Percentiles rank a stretch among this genome's conserved stretches.
Conservation (phyloP, 2,797 vertebrate species). For the Pachyuromys duprasi region DNA sequence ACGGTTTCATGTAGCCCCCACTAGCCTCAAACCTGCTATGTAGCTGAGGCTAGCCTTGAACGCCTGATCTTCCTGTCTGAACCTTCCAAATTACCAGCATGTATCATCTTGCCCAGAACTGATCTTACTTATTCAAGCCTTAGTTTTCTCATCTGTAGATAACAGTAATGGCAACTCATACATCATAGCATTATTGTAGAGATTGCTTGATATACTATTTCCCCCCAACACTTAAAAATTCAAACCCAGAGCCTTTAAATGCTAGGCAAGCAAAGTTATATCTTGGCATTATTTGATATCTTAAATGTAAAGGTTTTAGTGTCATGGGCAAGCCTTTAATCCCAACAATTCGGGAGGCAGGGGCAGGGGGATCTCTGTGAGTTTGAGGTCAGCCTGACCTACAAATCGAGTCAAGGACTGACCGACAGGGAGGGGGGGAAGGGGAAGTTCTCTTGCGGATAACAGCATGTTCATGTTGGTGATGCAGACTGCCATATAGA, state of each 20-base stretch:
- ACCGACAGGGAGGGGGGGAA: no score
- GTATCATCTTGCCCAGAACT: no score
- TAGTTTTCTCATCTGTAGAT: not conserved
- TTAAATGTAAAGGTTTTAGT: constrained; percentile 38
- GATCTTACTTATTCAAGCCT: not conserved
- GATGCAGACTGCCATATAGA: not conserved
- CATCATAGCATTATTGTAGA: not conserved
- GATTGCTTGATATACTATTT: not conserved
- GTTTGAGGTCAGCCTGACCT: no score
- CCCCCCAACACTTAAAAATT: not conserved
- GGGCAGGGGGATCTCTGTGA: no score
- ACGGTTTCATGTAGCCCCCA: not conserved
- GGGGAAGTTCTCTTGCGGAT: not conserved
- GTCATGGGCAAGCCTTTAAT: no score
- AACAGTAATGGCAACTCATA: not conserved
- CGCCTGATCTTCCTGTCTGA: not conserved
- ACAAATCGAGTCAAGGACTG: no score
- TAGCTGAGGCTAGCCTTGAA: not conserved
- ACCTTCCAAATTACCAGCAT: not conserved
- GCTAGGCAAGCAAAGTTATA: not conserved
- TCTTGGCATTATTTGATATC: not conserved
- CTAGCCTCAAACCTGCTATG: not conserved
- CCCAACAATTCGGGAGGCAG: no score
- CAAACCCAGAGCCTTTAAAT: not conserved
- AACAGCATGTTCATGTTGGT: not conserved